Percentiles rank a stretch among this genome's conserved stretches.
Conservation (phyloP, 1,140 invertebrate species). For the Spodoptera frugiperda region DNA sequence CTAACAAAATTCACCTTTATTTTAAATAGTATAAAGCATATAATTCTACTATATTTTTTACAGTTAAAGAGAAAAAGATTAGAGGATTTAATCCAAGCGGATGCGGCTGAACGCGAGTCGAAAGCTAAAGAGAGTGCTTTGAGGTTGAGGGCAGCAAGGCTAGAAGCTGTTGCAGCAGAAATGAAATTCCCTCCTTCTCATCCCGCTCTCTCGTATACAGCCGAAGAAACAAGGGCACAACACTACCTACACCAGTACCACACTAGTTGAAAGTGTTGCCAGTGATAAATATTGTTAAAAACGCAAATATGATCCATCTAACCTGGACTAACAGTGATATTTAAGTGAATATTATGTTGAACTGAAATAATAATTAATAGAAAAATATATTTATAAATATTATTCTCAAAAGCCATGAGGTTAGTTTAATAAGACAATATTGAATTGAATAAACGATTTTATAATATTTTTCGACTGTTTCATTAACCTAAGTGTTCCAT, state of each 20-base stretch:
- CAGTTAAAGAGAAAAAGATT: slow-evolving; percentile 74
- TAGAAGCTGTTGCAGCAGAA: slow-evolving; percentile 64
- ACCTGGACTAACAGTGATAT: no score
- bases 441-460: no score
- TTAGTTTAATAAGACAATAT: no score
- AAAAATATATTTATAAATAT: no score
- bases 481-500: no score
- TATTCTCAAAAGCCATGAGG: no score
- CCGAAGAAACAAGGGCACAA: slow-evolving; percentile 62
- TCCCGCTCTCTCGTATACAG: slow-evolving; percentile 60
- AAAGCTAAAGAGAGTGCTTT: slow-evolving; percentile 63
- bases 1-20: neutral
- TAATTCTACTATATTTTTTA: neutral
- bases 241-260: slow-evolving; percentile 63
- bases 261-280: slow-evolving; percentile 44
- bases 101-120: slow-evolving; percentile 53
- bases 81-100: slow-evolving; percentile 63
- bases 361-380: no score
- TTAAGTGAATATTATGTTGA: no score
- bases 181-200: slow-evolving; percentile 61
- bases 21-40: neutral
- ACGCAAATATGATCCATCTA: neutral
- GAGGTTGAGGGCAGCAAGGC: slow-evolving; percentile 66
- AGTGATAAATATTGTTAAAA: neutral
- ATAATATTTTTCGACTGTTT: no score